Evolutionary conservation across 2,113 vertebrate genomes (phyloP), one percentile per base, ranked within the genome.

Genomic region (Loxodonta africana): DNA sequence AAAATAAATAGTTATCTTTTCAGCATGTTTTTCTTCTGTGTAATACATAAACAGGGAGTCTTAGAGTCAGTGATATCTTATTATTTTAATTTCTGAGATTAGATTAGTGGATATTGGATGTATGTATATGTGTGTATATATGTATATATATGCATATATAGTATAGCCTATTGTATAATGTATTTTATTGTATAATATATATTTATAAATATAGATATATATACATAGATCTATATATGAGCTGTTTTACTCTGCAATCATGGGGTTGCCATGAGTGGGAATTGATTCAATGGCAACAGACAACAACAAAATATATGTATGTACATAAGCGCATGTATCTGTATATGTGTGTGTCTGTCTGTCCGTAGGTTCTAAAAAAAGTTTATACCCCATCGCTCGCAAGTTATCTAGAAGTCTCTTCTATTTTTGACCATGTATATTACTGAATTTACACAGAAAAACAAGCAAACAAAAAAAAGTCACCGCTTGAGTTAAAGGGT

Each of bases 61-160:
- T 5, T 67, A 28, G 26, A 67, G 10, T 67, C 28, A 30, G 0
- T 26, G 8, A 4, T 92, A 82, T 33, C 4, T 51, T 71, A 65
- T 82, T 90, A 77, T 88, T 93, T 95, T 83, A 80, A 74, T 71
- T 91, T 81, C 44, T 82, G 44, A 84, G 33, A 60, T 84, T n/a
- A 71, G 18, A 17, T 78, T 30, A n/a, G 8, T 4, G 53, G 26
- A 60, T 1, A 67, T 7, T 73, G 48, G 30, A 25, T 30, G 15
- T 57, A 57, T 57, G 15, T 17, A 2, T 57, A 11, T 57, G 15
- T 57, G 15, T 57, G 53, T 48, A 9, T 48, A 9, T 48, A 10
- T 48, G 48, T 48, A 10, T 12, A 3, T 15, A 12, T 57, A 14
- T 57, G 12, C 51, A 53, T 53, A 53, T 53, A 12, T 12, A 53